These are phyloP conservation scores for Astropecten irregularis DNA, from an alignment of 53 echinoderm and acorn worm genomes.

Conservation along the genomic window DNA sequence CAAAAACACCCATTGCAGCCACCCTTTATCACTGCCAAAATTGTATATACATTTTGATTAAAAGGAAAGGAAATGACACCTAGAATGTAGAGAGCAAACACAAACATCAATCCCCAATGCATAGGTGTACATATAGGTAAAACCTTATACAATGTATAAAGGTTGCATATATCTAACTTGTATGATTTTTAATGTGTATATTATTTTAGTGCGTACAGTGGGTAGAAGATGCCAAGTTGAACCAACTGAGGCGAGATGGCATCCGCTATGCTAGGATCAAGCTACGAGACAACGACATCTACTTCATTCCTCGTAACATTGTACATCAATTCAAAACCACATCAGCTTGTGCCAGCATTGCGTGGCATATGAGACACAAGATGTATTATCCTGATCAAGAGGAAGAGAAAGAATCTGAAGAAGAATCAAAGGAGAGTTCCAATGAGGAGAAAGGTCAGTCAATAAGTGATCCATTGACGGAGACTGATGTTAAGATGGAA, in stretches of 20 bases:
- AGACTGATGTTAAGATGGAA: slow-evolving; percentile 46
- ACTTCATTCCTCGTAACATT: slow-evolving; percentile 97
- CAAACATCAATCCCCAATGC: too few relatives aligned
- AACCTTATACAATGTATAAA: too few relatives aligned
- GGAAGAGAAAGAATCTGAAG: slow-evolving; percentile 4
- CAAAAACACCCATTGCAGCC: too few relatives aligned
- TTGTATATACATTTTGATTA: too few relatives aligned
- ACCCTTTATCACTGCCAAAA: too few relatives aligned
- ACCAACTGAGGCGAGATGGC: slow-evolving; percentile 89
- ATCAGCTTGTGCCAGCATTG: slow-evolving; percentile 90
- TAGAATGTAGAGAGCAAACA: too few relatives aligned
- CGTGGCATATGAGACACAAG: slow-evolving; percentile 94
- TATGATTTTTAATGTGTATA: too few relatives aligned
- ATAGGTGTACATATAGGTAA: too few relatives aligned
- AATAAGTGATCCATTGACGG: not conserved
- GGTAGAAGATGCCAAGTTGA: slow-evolving; percentile 96
- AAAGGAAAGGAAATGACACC: too few relatives aligned
- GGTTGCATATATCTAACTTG: too few relatives aligned
- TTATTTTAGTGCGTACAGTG: slow-evolving; percentile 93
- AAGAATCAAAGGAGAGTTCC: not conserved
- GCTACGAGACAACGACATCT: slow-evolving; percentile 95
- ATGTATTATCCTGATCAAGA: slow-evolving; percentile 76
- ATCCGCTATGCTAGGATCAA: slow-evolving; percentile 86
- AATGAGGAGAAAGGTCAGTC: not conserved
- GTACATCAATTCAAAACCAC: slow-evolving; percentile 96